A percentile compares a stretch with the other conserved stretches of the same genome.
Evolutionary conservation across 1,140 invertebrate species (phyloP).

Genomic region (Macrocentrus cingulum): DNA sequence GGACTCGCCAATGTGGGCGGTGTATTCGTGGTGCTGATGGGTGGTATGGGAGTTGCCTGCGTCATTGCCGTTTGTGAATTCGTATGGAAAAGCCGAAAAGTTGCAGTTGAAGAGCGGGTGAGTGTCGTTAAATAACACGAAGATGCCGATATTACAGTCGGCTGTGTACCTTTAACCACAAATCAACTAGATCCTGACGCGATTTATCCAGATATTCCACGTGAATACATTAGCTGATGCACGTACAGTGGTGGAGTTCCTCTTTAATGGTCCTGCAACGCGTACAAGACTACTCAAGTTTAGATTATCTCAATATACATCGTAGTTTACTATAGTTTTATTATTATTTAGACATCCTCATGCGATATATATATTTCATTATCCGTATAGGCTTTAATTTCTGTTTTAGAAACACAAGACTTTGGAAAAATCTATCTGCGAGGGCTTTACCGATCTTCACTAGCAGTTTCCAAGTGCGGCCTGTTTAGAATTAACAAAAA

Average conservation of each 20-base stretch:
- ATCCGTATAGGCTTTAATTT: constrained; percentile 30
- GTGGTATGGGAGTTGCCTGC: constrained; percentile 85
- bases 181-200: constrained; percentile 43
- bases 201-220: constrained; percentile 44
- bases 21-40: constrained; percentile 92
- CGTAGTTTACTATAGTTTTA: neutral
- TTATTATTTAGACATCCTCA: neutral
- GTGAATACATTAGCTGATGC: constrained; percentile 49
- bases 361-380: neutral
- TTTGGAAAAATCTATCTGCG: constrained; percentile 55
- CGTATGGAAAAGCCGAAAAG: constrained; percentile 89
- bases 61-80: constrained; percentile 90
- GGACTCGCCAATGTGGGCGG: constrained; percentile 92
- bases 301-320: constrained; percentile 26
- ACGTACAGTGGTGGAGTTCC: constrained; percentile 46
- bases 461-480: constrained; percentile 27
- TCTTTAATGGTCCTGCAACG: constrained; percentile 45
- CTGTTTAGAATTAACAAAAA: neutral
- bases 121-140: constrained; percentile 56
- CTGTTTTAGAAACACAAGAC: constrained; percentile 56
- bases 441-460: constrained; percentile 56
- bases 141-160: constrained; percentile 30
- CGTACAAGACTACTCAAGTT: constrained; percentile 43
- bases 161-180: constrained; percentile 30
- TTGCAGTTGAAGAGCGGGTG: constrained; percentile 87